Evolutionary conservation across 2,888 invertebrate species (phyloP).

Genomic region (Cryptocephalus moraei): DNA sequence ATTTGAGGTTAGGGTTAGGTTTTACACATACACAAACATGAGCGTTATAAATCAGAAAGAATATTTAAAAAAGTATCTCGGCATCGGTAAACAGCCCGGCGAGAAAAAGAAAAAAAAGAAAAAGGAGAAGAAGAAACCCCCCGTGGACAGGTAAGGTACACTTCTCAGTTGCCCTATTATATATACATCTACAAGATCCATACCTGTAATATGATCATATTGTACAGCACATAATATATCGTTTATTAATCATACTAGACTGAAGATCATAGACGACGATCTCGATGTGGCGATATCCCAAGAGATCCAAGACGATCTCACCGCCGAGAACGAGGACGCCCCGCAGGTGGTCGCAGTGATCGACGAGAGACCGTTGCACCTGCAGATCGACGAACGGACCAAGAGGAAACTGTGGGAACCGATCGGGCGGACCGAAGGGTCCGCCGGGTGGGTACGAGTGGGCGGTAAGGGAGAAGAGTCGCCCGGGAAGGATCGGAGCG

Average conservation of each 20-base stretch:
- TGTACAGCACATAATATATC: no score
- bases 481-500: no score
- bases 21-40: slow-evolving; percentile 27
- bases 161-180: neutral
- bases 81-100: slow-evolving; percentile 49
- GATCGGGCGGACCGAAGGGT: slow-evolving; percentile 14
- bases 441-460: no score
- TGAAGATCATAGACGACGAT: slow-evolving; percentile 83
- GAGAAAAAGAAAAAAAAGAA: slow-evolving; percentile 61
- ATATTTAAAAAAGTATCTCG: slow-evolving; percentile 68
- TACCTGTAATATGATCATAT: neutral
- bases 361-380: slow-evolving; percentile 67
- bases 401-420: slow-evolving; percentile 32
- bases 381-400: slow-evolving; percentile 36
- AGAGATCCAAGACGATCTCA: slow-evolving; percentile 56
- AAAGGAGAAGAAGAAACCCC: slow-evolving; percentile 27
- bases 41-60: slow-evolving; percentile 58
- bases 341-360: slow-evolving; percentile 83
- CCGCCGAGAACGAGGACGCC: slow-evolving; percentile 73
- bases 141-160: slow-evolving; percentile 18
- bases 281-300: slow-evolving; percentile 49
- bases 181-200: neutral
- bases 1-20: no score
- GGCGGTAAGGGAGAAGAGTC: no score
- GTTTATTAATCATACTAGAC: slow-evolving; percentile 38